These are phyloP conservation scores for Lysandra coridon DNA, from an alignment of 2,888 invertebrate species.

Conservation along the genomic window DNA sequence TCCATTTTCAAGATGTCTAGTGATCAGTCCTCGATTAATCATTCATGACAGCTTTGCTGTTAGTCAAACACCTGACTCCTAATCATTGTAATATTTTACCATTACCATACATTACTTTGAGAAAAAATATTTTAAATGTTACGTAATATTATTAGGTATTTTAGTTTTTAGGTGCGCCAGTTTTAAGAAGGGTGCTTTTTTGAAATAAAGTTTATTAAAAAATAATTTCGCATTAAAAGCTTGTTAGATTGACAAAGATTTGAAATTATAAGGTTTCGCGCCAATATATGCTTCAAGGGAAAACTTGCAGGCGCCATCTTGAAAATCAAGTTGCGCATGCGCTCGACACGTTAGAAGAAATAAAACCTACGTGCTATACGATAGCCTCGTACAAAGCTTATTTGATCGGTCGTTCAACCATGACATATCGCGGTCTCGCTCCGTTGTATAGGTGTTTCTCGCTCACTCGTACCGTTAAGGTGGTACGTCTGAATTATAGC, in stretches of 20 bases:
- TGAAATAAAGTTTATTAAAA: too few species aligned
- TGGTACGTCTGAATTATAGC: constrained; percentile 77
- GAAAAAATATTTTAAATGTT: too few species aligned
- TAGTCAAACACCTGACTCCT: neutral
- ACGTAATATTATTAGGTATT: too few species aligned
- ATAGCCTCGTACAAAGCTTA: constrained; percentile 75
- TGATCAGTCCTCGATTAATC: neutral
- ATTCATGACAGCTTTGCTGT: neutral
- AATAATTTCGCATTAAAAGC: too few species aligned
- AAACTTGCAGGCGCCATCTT: constrained; percentile 61
- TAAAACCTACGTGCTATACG: constrained; percentile 71
- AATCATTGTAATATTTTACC: neutral
- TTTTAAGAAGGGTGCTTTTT: too few species aligned
- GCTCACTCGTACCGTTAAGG: constrained; percentile 74
- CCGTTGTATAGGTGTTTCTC: constrained; percentile 55
- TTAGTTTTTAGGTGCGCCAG: too few species aligned
- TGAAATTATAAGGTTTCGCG: constrained; percentile 45
- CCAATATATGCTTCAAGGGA: constrained; percentile 44
- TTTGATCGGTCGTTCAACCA: constrained; percentile 81
- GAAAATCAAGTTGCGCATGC: constrained; percentile 60
- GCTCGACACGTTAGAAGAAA: constrained; percentile 71
- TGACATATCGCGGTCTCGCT: constrained; percentile 59
- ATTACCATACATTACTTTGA: neutral
- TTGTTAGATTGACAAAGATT: neutral
- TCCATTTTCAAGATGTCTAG: neutral